These are phyloP conservation scores for Branchinecta lindahli DNA, from an alignment of 1,140 invertebrate species.

Conservation along the genomic window DNA sequence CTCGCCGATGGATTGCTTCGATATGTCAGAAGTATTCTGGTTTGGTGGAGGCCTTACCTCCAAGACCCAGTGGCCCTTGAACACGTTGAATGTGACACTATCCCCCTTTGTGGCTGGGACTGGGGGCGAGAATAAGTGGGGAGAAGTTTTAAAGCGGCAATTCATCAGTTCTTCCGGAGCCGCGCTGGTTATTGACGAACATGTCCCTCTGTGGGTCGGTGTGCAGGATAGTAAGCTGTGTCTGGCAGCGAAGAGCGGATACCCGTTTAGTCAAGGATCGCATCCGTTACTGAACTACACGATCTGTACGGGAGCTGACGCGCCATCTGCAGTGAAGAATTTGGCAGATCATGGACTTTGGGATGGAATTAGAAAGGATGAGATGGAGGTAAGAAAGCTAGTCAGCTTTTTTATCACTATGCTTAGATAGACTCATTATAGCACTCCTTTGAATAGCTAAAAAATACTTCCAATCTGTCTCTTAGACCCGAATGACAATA, in stretches of 20 bases:
- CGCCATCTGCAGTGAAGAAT: slow-evolving; percentile 54
- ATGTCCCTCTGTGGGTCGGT: slow-evolving; percentile 59
- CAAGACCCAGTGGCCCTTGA: slow-evolving; percentile 59
- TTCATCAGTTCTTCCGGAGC: slow-evolving; percentile 70
- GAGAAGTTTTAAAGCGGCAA: slow-evolving; percentile 60
- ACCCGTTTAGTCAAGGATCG: slow-evolving; percentile 53
- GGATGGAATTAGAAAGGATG: slow-evolving; percentile 59
- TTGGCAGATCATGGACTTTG: slow-evolving; percentile 55
- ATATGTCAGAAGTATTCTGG: slow-evolving; percentile 35
- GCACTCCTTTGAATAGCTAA: no score
- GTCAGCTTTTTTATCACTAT: slow-evolving; percentile 15
- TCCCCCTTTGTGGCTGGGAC: slow-evolving; percentile 61
- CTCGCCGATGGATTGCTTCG: slow-evolving; percentile 63
- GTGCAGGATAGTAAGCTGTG: slow-evolving; percentile 52
- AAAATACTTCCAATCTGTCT: no score
- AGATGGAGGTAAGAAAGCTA: slow-evolving; percentile 35
- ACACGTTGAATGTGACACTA: slow-evolving; percentile 48
- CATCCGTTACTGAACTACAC: slow-evolving; percentile 60
- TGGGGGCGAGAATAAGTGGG: slow-evolving; percentile 37
- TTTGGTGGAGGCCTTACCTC: slow-evolving; percentile 39
- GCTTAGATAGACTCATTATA: slow-evolving; percentile 37
- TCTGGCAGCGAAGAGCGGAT: slow-evolving; percentile 52
- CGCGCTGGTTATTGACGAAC: slow-evolving; percentile 54
- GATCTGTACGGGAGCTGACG: slow-evolving; percentile 61
- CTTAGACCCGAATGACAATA: slow-evolving; percentile 60